Conservation (phyloP, 2,888 invertebrate species). For the Periphyllus acericola region DNA sequence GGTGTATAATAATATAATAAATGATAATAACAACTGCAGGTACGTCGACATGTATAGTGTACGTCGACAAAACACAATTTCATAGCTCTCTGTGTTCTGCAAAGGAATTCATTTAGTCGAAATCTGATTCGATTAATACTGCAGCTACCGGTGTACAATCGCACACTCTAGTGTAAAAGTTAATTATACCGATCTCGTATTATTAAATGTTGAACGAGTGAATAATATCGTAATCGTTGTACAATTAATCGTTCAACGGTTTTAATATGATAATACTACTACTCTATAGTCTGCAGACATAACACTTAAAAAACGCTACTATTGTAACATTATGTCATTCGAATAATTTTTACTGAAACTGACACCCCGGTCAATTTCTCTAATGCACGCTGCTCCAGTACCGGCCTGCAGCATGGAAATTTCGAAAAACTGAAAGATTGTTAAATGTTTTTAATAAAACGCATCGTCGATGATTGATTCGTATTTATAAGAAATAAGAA, state of each 20-base stretch:
- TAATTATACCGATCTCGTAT: not conserved
- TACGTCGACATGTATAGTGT: not conserved
- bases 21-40: not conserved
- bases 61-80: constrained; percentile 23
- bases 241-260: too few species aligned
- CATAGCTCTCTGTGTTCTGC: not conserved
- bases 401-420: too few species aligned
- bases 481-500: too few species aligned
- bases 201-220: not conserved
- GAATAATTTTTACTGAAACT: not conserved
- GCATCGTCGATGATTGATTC: too few species aligned
- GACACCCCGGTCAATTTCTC: not conserved
- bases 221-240: not conserved
- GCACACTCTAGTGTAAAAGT: not conserved
- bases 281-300: not conserved
- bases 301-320: not conserved
- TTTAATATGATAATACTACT: not conserved
- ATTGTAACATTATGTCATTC: not conserved
- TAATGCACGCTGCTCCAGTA: not conserved
- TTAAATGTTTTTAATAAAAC: too few species aligned
- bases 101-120: constrained; percentile 14
- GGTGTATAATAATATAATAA: not conserved
- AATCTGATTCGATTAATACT: not conserved
- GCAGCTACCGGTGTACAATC: not conserved
- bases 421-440: too few species aligned